A percentile compares a stretch with the other conserved stretches of the same genome.
Conservation (phyloP, 2,888 invertebrate genomes). For the Cryptus viduatorius region DNA sequence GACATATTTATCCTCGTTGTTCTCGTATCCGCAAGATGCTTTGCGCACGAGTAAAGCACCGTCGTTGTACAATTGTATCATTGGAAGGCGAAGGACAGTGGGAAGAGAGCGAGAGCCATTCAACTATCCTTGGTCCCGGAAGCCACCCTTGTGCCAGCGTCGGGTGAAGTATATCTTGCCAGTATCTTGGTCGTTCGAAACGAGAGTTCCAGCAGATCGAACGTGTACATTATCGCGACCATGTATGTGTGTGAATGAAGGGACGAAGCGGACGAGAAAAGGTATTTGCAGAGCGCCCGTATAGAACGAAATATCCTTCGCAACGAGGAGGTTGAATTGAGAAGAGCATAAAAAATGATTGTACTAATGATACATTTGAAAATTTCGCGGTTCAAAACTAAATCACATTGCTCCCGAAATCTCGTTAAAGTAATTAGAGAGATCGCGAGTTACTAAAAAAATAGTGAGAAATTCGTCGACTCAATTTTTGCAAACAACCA, state of each 20-base stretch:
- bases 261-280: constrained; percentile 8
- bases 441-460: no score
- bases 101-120: constrained; percentile 39
- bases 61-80: neutral
- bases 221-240: constrained; percentile 13
- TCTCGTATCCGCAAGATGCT: constrained; percentile 30
- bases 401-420: neutral
- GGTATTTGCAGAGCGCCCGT: constrained; percentile 22
- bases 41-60: constrained; percentile 21
- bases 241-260: constrained; percentile 10
- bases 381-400: neutral
- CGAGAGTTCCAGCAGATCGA: constrained; percentile 42
- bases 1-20: constrained; percentile 2
- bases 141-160: constrained; percentile 6
- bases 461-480: no score
- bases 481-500: no score
- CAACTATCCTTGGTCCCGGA: constrained; percentile 33
- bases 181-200: constrained; percentile 23
- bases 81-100: constrained; percentile 26
- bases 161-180: constrained; percentile 20
- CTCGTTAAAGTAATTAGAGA: neutral
- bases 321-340: neutral
- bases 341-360: constrained; percentile 38
- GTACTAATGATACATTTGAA: constrained; percentile 12
- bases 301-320: constrained; percentile 7